phyloP scores from a whole-genome alignment of 2,113 vertebrate species.

The Emydura subglobosa region DNA sequence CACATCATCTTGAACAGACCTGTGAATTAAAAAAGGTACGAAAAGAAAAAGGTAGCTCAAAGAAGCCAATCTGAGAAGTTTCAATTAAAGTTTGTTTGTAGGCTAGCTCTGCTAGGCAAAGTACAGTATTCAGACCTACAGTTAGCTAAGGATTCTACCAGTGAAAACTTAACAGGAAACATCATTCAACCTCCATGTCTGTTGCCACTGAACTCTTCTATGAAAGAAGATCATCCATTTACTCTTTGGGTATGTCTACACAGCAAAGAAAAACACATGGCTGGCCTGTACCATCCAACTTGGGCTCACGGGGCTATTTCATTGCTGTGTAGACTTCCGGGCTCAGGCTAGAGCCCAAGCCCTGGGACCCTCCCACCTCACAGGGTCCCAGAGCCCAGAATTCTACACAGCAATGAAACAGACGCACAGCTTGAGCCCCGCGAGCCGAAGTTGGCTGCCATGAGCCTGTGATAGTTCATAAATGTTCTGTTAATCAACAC shows the following conservation, averaged over 20 bases:
- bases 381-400: no score
- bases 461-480: not conserved
- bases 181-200: not conserved
- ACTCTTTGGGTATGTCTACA: not conserved
- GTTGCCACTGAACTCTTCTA: not conserved
- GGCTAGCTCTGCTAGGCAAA: not conserved
- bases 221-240: not conserved
- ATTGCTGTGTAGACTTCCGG: not conserved
- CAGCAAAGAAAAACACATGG: not conserved
- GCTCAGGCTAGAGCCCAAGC: not conserved
- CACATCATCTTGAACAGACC: slow-evolving; percentile 46
- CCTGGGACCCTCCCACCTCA: not conserved
- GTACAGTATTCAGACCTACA: not conserved
- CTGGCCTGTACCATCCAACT: not conserved
- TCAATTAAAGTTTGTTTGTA: slow-evolving; percentile 30
- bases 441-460: not conserved
- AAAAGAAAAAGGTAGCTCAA: slow-evolving; percentile 37
- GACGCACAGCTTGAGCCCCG: no score
- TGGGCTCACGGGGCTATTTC: not conserved
- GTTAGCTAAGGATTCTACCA: not conserved
- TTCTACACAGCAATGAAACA: not conserved
- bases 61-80: slow-evolving; percentile 32
- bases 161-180: not conserved
- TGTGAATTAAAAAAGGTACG: slow-evolving; percentile 43
- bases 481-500: slow-evolving; percentile 14